A percentile compares a stretch with the other conserved stretches of the same genome.
phyloP scores from a whole-genome alignment of 2,797 vertebrate genomes.

The Amazona finschi region DNA sequence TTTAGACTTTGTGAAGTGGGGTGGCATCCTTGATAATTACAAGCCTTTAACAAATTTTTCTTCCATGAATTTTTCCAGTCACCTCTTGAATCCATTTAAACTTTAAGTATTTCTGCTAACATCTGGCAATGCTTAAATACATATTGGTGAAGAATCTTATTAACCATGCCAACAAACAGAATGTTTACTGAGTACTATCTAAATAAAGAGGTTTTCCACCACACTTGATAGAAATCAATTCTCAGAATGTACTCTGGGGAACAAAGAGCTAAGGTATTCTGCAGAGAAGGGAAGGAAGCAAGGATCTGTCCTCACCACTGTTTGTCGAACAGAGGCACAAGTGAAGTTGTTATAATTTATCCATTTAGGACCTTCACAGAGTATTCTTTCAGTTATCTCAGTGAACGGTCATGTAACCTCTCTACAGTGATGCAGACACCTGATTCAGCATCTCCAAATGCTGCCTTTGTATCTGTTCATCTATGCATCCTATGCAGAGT shows the following conservation, averaged over 20 bases:
- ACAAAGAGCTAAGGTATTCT: neutral
- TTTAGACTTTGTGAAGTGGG: accelerated
- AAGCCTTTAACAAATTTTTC: neutral
- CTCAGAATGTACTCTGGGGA: neutral
- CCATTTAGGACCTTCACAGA: neutral
- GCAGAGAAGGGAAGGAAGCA: neutral
- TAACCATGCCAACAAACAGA: neutral
- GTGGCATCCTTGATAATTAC: neutral
- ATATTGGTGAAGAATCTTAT: neutral
- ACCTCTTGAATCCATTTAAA: neutral
- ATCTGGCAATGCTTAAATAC: neutral
- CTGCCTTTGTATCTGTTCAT: neutral
- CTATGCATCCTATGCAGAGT: neutral
- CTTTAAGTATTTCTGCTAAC: neutral
- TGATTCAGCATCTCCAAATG: neutral
- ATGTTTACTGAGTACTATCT: neutral
- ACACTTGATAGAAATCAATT: neutral
- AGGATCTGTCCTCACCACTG: neutral
- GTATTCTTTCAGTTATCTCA: neutral
- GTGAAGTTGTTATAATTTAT: neutral
- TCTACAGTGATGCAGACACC: neutral
- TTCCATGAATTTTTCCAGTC: neutral
- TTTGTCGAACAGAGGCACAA: neutral
- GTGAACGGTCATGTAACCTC: neutral
- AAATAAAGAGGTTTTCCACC: neutral